Evolutionary conservation across 2,797 vertebrate species (phyloP).

Genomic region (Bovichtus diacanthus): DNA sequence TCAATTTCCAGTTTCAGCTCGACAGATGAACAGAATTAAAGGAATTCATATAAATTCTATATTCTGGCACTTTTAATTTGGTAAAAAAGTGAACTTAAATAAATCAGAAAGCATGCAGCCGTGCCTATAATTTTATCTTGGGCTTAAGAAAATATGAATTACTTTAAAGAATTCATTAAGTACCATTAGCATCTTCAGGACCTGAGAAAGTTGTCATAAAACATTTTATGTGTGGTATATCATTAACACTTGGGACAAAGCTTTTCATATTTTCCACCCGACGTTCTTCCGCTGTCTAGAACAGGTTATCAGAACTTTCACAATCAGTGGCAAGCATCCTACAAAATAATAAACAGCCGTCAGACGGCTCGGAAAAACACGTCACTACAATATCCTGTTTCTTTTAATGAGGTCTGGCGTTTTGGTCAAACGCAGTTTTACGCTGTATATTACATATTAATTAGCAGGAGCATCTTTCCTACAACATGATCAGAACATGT

Average conservation of each 20-base stretch:
- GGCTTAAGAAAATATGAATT: neutral
- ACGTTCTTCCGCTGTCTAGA: slow-evolving; percentile 49
- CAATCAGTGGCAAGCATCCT: slow-evolving; percentile 66
- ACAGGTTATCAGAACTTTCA: slow-evolving; percentile 72
- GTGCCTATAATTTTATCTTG: neutral
- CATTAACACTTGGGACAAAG: slow-evolving; percentile 33
- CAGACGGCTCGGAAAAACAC: slow-evolving; percentile 75
- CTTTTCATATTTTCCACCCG: slow-evolving; percentile 72
- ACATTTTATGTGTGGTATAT: slow-evolving; percentile 28
- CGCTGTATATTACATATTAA: slow-evolving; percentile 49
- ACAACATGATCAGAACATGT: slow-evolving; percentile 48
- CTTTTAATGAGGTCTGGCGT: slow-evolving; percentile 57
- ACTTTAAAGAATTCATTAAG: no score
- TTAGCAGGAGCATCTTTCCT: slow-evolving; percentile 66
- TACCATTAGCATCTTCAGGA: neutral
- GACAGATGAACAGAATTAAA: neutral
- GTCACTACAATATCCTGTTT: slow-evolving; percentile 82
- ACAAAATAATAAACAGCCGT: slow-evolving; percentile 66
- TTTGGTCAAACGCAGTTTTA: slow-evolving; percentile 63
- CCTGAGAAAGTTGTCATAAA: neutral
- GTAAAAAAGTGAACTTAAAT: neutral
- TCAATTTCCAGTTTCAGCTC: slow-evolving; percentile 46
- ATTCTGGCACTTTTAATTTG: slow-evolving; percentile 12
- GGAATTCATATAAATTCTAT: neutral
- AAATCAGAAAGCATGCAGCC: neutral